Evolutionary conservation across 2,888 invertebrate species (phyloP).

Genomic region (Thymelicus sylvestris): DNA sequence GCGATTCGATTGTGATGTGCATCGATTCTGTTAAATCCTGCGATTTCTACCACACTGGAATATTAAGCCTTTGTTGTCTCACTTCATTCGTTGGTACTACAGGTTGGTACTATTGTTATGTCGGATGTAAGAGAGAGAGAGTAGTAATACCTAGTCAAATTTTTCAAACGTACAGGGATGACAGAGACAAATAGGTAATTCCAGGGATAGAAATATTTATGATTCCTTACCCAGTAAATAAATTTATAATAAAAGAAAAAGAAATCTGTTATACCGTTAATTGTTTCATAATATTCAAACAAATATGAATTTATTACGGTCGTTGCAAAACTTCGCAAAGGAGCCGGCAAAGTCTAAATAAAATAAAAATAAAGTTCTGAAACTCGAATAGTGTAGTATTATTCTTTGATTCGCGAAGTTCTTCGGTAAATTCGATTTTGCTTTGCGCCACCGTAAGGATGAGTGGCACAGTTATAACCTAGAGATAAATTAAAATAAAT

Average conservation of each 20-base stretch:
- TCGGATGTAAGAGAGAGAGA: too few species aligned
- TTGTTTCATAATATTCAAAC: conserved; percentile 22
- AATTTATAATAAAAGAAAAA: too few species aligned
- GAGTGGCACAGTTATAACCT: conserved; percentile 14
- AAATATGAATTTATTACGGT: conserved; percentile 31
- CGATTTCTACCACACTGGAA: too few species aligned
- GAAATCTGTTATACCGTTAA: not conserved
- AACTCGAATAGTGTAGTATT: conserved; percentile 38
- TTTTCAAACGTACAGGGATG: too few species aligned
- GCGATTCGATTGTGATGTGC: not conserved
- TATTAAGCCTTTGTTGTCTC: too few species aligned
- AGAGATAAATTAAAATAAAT: not conserved
- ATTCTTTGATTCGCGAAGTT: conserved; percentile 42
- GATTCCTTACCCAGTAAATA: too few species aligned
- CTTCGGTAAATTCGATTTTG: conserved; percentile 41
- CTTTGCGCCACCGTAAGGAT: conserved; percentile 33
- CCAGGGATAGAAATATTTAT: too few species aligned
- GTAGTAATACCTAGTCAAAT: too few species aligned
- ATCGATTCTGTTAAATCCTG: not conserved
- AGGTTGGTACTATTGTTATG: too few species aligned
- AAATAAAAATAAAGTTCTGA: conserved; percentile 38
- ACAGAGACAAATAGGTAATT: too few species aligned
- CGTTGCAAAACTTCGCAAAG: conserved; percentile 32
- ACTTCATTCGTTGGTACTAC: too few species aligned
- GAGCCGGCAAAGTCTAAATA: conserved; percentile 29